Evolutionary conservation across 2,797 vertebrate species (phyloP).

Genomic region (Myotis daubentonii): DNA sequence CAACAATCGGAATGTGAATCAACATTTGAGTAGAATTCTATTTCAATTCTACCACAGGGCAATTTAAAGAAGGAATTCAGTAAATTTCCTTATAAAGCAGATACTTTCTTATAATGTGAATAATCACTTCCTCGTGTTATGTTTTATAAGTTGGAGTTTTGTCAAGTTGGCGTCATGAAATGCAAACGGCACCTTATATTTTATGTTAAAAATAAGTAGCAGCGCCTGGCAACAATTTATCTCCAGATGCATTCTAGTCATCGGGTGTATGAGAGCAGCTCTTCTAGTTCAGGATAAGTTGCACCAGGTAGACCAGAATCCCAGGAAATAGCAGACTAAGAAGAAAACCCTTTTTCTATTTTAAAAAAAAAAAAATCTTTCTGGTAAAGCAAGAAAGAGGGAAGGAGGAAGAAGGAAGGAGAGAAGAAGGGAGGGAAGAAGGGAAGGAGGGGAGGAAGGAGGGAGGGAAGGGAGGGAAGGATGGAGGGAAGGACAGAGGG

Average conservation of each 20-base stretch:
- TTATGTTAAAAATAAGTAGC: not conserved
- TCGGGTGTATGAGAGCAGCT: not conserved
- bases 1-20: slow-evolving; percentile 40
- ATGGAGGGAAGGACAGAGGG: too few relatives aligned
- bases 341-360: not conserved
- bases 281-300: not conserved
- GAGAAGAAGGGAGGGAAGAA: too few relatives aligned
- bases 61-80: slow-evolving; percentile 58
- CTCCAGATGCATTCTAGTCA: not conserved
- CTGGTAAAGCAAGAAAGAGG: not conserved
- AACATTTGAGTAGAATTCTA: slow-evolving; percentile 60
- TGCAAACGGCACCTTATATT: not conserved
- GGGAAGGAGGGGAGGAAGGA: not conserved
- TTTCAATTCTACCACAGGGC: slow-evolving; percentile 38
- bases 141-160: not conserved
- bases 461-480: not conserved
- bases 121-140: slow-evolving; percentile 46
- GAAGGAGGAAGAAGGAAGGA: not conserved
- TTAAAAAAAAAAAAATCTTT: not conserved
- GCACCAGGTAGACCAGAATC: not conserved
- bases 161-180: slow-evolving; percentile 39
- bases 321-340: not conserved
- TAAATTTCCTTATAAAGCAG: slow-evolving; percentile 38
- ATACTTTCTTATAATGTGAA: slow-evolving; percentile 49
- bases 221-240: not conserved